Evolutionary conservation across 2,113 vertebrate genomes (phyloP).

Genomic region (Hippocampus comes): DNA sequence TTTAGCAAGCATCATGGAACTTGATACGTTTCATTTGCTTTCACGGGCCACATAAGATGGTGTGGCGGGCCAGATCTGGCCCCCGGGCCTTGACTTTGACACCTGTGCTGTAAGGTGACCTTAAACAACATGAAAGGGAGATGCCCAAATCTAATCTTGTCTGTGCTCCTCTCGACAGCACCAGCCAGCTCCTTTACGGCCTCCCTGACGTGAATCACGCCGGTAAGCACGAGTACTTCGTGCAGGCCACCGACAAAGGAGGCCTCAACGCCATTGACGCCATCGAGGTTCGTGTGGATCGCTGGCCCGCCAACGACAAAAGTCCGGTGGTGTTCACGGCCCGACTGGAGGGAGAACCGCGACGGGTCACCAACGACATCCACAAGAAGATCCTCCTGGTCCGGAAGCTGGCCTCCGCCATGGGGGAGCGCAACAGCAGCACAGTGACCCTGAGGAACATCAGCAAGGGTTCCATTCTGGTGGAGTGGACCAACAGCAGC

Average conservation of each 20-base stretch:
- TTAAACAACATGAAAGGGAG: no score
- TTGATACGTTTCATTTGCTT: no score
- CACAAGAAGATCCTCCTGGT: slow-evolving; percentile 92
- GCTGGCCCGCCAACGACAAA: slow-evolving; percentile 79
- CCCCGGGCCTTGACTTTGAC: no score
- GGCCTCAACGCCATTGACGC: slow-evolving; percentile 86
- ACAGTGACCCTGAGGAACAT: slow-evolving; percentile 87
- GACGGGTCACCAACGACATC: slow-evolving; percentile 76
- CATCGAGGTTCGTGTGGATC: slow-evolving; percentile 90
- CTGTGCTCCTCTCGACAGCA: slow-evolving; percentile 56
- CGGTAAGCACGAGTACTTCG: slow-evolving; percentile 93
- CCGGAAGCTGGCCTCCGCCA: slow-evolving; percentile 85
- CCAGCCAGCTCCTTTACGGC: slow-evolving; percentile 94
- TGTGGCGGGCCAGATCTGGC: no score
- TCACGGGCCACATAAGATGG: no score
- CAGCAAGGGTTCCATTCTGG: slow-evolving; percentile 84
- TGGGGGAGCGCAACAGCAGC: slow-evolving; percentile 92
- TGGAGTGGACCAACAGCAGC: slow-evolving; percentile 95
- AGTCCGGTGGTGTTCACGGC: slow-evolving; percentile 84
- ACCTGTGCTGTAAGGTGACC: no score
- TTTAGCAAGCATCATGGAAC: no score
- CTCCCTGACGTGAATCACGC: slow-evolving; percentile 81
- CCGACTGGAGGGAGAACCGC: slow-evolving; percentile 82
- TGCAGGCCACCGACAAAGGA: slow-evolving; percentile 92
- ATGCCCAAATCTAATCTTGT: no score